Evolutionary conservation across 1,140 invertebrate species (phyloP), one percentile per base, ranked within the genome.

Genomic region (Drosophila repletoides): DNA sequence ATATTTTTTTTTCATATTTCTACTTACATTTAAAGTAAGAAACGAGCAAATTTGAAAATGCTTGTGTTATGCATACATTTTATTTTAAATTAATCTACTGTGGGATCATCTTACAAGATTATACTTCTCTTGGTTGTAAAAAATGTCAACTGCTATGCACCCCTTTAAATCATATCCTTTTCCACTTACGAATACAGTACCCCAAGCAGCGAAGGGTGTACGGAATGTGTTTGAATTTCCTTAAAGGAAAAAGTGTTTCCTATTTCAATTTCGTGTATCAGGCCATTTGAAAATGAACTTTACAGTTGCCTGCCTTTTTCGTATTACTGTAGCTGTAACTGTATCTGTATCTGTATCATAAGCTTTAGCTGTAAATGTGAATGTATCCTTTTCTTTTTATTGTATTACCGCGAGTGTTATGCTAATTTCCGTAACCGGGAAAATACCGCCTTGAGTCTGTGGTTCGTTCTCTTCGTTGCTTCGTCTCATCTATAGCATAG

Each of bases 371-470:
- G 53, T 77, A 65, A 56, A 53, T 83, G 77, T 66, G 12, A 9
- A 17, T 49, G 69, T 86, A 83, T 88, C 76, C 76, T 75, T 88
- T 81, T 77, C 73, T 76, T 79, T 80, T 88, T 76, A 76, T 80
- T 88, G 76, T 80, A 84, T 88, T 84, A 79, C 74, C 72, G 80
- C 77, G 80, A 76, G 84, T 86, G 79, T 86, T 88, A 88, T 88
- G 84, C 76, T 88, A 88, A 88, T 88, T 88, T 88, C 86, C 86
- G 79, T 61, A 77, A 69, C 76, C 73, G 79, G 58, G 52, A 79
- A 55, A 41, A 66, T 64, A 29, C 51, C 22, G 31, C 29, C n/a
- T 14, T 12, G 29, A 46, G 48, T 58, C 43, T 58, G 51, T 36
- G 41, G 46, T 36, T 67, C 48, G 9, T 46, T 49, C 17, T 48